Percentiles rank a stretch among this genome's conserved stretches.
Conservation (phyloP, 2,888 invertebrate species). For the Phyllotreta striolata region DNA sequence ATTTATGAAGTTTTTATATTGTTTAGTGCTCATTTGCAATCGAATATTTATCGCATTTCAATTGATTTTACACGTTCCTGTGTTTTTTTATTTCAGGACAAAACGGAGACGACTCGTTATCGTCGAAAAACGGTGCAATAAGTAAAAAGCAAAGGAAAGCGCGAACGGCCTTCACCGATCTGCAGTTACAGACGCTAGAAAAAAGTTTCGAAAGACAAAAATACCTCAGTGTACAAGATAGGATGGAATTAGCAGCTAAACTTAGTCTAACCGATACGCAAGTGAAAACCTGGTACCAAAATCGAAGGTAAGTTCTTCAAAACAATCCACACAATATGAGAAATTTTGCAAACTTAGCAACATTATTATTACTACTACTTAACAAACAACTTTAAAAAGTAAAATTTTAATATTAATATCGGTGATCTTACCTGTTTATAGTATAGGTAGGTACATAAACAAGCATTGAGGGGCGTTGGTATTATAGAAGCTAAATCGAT, state of each 20-base stretch:
- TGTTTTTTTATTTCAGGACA: constrained; percentile 72
- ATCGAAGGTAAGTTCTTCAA: constrained; percentile 79
- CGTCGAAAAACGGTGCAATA: constrained; percentile 65
- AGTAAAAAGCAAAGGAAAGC: constrained; percentile 97
- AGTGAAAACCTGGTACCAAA: constrained; percentile 99
- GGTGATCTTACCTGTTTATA: too few relatives aligned
- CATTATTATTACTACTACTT: not conserved
- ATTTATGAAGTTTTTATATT: constrained; percentile 4
- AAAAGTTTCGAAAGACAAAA: constrained; percentile 97
- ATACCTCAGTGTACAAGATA: constrained; percentile 95
- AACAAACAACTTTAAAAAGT: not conserved
- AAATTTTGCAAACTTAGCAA: too few relatives aligned
- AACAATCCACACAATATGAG: too few relatives aligned
- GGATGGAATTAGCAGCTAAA: constrained; percentile 97
- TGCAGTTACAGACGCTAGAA: constrained; percentile 95
- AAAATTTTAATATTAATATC: too few relatives aligned
- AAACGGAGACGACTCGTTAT: constrained; percentile 83
- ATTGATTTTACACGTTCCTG: too few relatives aligned
- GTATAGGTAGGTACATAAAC: too few relatives aligned
- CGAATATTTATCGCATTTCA: not conserved
- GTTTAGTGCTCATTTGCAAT: too few relatives aligned
- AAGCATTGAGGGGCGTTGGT: too few relatives aligned
- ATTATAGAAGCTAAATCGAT: not conserved
- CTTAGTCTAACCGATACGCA: constrained; percentile 97
- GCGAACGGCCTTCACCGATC: constrained; percentile 97